Percentiles rank a stretch among this genome's conserved stretches.
Conservation (phyloP, 2,113 vertebrate species). For the Protomyctophum bolini region DNA sequence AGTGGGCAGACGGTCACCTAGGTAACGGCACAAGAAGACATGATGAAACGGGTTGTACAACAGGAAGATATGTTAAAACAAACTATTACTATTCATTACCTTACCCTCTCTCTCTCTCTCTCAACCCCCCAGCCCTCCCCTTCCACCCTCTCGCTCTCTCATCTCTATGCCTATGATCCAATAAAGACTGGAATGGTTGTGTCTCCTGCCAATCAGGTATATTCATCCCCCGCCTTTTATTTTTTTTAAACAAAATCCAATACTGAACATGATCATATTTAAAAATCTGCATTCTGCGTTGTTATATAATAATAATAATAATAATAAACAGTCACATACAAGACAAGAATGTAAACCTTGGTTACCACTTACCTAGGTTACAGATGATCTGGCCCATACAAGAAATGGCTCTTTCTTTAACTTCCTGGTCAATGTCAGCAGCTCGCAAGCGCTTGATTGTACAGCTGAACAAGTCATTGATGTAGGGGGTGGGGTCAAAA, state of each 20-base stretch:
- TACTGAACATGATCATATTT: too few species aligned
- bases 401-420: conserved; percentile 97
- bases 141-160: too few species aligned
- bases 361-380: conserved; percentile 95
- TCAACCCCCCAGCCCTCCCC: too few species aligned
- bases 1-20: conserved; percentile 90
- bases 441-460: conserved; percentile 96
- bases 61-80: neutral
- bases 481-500: conserved; percentile 95
- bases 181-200: too few species aligned
- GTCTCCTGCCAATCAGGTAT: too few species aligned
- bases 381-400: conserved; percentile 99
- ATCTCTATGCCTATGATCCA: too few species aligned
- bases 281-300: too few species aligned
- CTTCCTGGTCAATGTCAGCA: conserved; percentile 98
- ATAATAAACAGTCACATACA: too few species aligned
- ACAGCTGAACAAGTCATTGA: conserved; percentile 94
- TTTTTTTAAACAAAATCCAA: too few species aligned
- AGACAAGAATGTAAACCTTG: conserved; percentile 36
- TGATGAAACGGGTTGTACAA: rapidly evolving
- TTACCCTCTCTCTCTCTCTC: too few species aligned
- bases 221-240: too few species aligned
- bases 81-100: neutral
- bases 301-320: too few species aligned
- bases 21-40: conserved; percentile 63